phyloP scores from a whole-genome alignment of 2,113 vertebrate genomes.

The Corynorhinus townsendii region DNA sequence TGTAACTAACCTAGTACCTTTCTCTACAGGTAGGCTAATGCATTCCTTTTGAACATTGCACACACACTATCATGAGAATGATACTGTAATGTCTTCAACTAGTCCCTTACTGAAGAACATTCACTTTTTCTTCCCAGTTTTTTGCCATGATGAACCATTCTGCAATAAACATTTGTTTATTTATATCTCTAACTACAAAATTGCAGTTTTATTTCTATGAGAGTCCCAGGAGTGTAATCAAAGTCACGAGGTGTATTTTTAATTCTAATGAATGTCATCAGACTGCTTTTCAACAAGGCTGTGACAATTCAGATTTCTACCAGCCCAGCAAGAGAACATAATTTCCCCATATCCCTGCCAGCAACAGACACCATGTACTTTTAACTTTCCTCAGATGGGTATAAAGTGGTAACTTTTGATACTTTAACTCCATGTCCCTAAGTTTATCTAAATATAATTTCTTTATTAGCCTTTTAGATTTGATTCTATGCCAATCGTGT shows the following conservation, averaged over 20 bases:
- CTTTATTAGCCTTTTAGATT: neutral
- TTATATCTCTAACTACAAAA: neutral
- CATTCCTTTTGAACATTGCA: neutral
- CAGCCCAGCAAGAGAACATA: neutral
- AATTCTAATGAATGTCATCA: neutral
- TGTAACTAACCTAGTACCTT: neutral
- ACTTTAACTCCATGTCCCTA: neutral
- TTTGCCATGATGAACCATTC: neutral
- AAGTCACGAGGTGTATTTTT: neutral
- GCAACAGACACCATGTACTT: neutral
- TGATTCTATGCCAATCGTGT: neutral
- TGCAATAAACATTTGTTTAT: neutral
- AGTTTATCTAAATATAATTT: neutral
- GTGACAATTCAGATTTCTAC: neutral
- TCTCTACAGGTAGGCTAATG: neutral
- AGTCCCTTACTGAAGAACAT: neutral
- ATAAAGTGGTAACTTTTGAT: neutral
- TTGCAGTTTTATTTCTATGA: neutral
- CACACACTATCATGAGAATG: fast-evolving
- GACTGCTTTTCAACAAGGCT: neutral
- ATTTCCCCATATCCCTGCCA: neutral
- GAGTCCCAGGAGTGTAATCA: neutral
- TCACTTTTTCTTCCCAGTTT: neutral
- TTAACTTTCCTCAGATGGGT: neutral
- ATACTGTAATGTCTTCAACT: neutral